Evolutionary conservation across 2,888 invertebrate genomes (phyloP).

Genomic region (Alloplasta piceator): DNA sequence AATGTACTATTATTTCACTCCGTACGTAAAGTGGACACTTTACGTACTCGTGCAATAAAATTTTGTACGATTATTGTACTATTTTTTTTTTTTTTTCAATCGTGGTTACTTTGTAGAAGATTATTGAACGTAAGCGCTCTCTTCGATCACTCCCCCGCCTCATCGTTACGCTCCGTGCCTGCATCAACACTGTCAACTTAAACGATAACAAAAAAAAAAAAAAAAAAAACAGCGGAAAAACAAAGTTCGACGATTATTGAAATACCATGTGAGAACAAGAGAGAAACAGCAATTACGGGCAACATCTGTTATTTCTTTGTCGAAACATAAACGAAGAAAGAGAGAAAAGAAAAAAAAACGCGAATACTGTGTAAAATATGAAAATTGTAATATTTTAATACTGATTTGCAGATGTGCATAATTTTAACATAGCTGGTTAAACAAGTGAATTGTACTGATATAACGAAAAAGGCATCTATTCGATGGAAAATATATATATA

Average conservation of each 20-base stretch:
- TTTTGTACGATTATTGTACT: slow-evolving; percentile 34
- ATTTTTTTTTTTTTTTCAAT: not conserved
- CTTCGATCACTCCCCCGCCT: slow-evolving; percentile 57
- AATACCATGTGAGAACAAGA: slow-evolving; percentile 46
- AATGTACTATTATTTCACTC: too few species aligned
- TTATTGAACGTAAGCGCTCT: slow-evolving; percentile 46
- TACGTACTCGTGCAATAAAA: too few species aligned
- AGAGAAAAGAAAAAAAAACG: slow-evolving; percentile 53
- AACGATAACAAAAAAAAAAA: not conserved
- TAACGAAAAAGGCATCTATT: slow-evolving; percentile 72
- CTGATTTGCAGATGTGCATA: slow-evolving; percentile 84
- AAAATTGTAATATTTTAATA: slow-evolving; percentile 84
- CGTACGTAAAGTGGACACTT: too few species aligned
- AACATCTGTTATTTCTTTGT: slow-evolving; percentile 49
- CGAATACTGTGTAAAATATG: slow-evolving; percentile 80
- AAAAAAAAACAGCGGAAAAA: not conserved
- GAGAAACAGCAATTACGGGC: slow-evolving; percentile 7
- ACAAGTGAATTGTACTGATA: slow-evolving; percentile 80
- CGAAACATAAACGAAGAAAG: slow-evolving; percentile 35
- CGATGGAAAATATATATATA: slow-evolving; percentile 70
- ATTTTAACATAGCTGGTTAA: slow-evolving; percentile 82
- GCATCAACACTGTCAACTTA: not conserved
- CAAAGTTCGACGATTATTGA: slow-evolving; percentile 21
- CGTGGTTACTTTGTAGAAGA: slow-evolving; percentile 41
- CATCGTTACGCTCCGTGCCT: slow-evolving; percentile 30